phyloP scores from a whole-genome alignment of 2,797 vertebrate genomes.

The Sebastes itinus region DNA sequence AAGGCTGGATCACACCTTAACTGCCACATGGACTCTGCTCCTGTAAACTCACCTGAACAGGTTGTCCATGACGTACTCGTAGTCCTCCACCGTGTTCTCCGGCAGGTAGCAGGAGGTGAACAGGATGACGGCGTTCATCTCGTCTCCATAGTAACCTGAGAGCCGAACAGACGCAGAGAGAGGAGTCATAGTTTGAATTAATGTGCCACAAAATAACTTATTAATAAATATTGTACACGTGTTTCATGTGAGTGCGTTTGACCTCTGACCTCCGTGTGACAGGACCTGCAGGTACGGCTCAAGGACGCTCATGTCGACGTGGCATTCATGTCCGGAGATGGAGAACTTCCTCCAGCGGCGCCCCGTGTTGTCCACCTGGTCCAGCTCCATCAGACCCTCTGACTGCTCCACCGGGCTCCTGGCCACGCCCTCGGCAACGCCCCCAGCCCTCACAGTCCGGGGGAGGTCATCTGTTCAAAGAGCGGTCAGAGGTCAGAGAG shows the following conservation, averaged over 20 bases:
- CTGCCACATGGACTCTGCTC: too few species aligned
- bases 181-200: background rate
- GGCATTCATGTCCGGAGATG: constrained; percentile 73
- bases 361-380: constrained; percentile 78
- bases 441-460: constrained; percentile 38
- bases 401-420: constrained; percentile 50
- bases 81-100: constrained; percentile 81
- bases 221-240: background rate
- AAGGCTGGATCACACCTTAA: too few species aligned
- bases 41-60: constrained; percentile 81
- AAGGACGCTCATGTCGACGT: constrained; percentile 84
- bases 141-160: constrained; percentile 86
- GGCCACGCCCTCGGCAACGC: constrained; percentile 18
- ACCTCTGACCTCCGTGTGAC: constrained; percentile 84
- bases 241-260: background rate
- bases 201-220: background rate
- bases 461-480: constrained; percentile 64
- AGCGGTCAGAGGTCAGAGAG: background rate
- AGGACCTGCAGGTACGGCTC: constrained; percentile 87
- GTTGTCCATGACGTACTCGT: constrained; percentile 89
- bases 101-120: constrained; percentile 88
- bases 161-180: constrained; percentile 3
- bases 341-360: constrained; percentile 85
- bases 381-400: constrained; percentile 69
- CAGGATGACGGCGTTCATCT: constrained; percentile 85